Percentiles rank a stretch among this genome's conserved stretches.
phyloP scores from a whole-genome alignment of 2,113 vertebrate species.

The Okapia johnstoni region DNA sequence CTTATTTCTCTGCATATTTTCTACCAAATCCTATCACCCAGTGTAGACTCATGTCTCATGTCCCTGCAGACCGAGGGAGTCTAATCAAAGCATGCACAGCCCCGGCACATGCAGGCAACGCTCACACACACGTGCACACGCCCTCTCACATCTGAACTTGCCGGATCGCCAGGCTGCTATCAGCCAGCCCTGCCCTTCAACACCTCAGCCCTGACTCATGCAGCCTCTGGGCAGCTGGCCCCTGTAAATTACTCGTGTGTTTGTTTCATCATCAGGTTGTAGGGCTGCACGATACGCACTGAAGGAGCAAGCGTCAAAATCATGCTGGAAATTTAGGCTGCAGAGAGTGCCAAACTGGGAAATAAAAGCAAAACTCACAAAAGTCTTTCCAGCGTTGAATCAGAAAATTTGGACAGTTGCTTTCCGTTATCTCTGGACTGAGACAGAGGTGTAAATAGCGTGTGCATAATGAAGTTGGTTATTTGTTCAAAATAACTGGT shows the following conservation, averaged over 20 bases:
- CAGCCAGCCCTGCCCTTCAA: accelerated
- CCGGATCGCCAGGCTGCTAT: accelerated
- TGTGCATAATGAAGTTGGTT: neutral
- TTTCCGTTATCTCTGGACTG: neutral
- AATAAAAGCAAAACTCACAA: neutral
- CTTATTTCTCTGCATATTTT: neutral
- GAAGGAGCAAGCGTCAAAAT: neutral
- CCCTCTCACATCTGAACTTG: no score
- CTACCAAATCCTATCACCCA: neutral
- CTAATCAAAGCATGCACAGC: neutral
- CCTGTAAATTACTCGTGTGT: neutral
- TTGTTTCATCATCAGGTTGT: neutral
- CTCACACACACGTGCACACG: accelerated
- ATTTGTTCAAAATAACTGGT: neutral
- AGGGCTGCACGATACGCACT: neutral
- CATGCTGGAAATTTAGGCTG: neutral
- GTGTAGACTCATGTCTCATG: neutral
- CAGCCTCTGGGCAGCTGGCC: neutral
- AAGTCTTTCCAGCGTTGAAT: neutral
- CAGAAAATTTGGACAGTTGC: neutral
- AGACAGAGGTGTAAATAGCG: neutral
- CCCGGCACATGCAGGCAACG: accelerated
- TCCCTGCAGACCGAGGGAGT: neutral
- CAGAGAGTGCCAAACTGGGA: neutral
- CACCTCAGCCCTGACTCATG: neutral